phyloP scores from a whole-genome alignment of 2,888 invertebrate genomes.

The Acheta domesticus region DNA sequence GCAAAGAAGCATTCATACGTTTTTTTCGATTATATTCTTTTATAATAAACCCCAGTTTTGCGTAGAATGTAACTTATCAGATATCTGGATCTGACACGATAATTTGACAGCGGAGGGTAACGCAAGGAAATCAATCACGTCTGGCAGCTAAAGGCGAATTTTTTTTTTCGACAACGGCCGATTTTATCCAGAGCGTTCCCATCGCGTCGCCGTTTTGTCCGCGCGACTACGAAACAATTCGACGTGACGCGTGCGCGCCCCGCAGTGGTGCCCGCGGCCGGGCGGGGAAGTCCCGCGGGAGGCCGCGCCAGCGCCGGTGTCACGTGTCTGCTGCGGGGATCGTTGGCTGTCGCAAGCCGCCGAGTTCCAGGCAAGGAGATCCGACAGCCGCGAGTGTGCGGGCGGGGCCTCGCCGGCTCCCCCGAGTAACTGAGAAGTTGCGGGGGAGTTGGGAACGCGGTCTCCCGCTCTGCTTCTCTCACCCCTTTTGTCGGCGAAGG shows the following conservation, averaged over 20 bases:
- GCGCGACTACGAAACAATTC: background rate
- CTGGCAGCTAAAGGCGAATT: background rate
- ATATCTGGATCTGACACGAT: background rate
- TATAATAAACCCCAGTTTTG: background rate
- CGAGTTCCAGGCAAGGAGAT: no score
- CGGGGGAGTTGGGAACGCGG: no score
- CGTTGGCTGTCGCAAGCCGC: background rate
- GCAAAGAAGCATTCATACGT: background rate
- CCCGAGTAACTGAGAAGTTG: background rate
- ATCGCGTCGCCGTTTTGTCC: background rate
- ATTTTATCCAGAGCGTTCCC: background rate
- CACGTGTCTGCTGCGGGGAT: background rate
- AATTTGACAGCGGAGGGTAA: background rate
- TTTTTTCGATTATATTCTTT: slow-evolving; percentile 5
- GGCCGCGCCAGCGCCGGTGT: background rate
- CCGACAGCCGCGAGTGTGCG: background rate
- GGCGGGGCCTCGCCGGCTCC: background rate
- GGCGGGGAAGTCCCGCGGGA: no score
- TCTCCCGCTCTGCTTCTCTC: no score
- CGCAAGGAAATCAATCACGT: background rate
- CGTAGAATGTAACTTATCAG: background rate
- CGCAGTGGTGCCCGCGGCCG: background rate
- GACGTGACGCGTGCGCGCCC: background rate
- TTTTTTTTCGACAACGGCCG: background rate
- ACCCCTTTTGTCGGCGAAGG: background rate